Conservation (phyloP, 2,797 vertebrate genomes). For the Hafferia zeledoni region DNA sequence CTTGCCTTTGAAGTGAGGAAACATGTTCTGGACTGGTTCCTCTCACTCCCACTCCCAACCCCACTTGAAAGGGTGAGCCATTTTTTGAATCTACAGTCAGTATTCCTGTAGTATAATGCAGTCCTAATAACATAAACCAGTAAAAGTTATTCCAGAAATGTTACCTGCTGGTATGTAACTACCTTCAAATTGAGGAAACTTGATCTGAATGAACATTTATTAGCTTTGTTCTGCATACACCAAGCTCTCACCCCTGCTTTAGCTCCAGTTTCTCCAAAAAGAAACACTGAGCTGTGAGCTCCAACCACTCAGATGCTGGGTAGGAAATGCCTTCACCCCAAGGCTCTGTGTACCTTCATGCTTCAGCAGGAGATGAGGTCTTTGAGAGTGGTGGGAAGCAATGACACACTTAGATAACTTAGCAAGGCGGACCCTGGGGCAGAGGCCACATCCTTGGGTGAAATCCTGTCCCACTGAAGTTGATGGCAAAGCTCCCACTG, state of each 20-base stretch:
- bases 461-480: constrained; percentile 41
- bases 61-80: not conserved
- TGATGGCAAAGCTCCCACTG: not conserved
- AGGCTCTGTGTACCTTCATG: not conserved
- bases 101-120: not conserved
- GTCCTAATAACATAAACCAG: not conserved
- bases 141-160: not conserved
- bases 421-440: not conserved
- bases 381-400: not conserved
- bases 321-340: not conserved
- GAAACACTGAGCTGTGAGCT: not conserved
- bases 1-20: constrained; percentile 55
- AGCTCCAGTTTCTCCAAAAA: fast-evolving
- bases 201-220: not conserved
- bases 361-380: not conserved
- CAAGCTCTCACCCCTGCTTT: not conserved
- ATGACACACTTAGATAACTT: not conserved
- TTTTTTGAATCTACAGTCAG: not conserved
- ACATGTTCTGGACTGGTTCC: not conserved
- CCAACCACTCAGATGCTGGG: fast-evolving
- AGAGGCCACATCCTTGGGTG: constrained; percentile 1
- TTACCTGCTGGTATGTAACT: not conserved
- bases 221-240: not conserved
- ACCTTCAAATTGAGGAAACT: not conserved
- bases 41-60: not conserved